Conservation (phyloP, 2,113 vertebrate species). For the human region GRCh38 chr14:36586501-36587000, state of each 20-base stretch:
- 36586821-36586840: neutral
- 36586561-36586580: neutral
- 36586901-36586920: neutral
- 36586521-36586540: neutral
- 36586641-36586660: neutral
- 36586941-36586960: neutral
- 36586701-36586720: neutral
- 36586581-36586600: constrained; percentile 38
- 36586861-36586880: neutral
- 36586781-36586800: neutral
- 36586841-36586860: constrained; percentile 6
- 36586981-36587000: neutral
- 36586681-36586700: neutral
- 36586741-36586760: neutral
- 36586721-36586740: neutral
- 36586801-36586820: constrained; percentile 12
- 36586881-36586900: neutral
- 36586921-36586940: neutral
- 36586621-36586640: constrained; percentile 45
- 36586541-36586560: neutral
- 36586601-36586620: constrained; percentile 44
- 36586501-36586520: neutral
- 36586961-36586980: neutral
- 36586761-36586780: neutral
- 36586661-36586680: constrained; percentile 22